A percentile compares a stretch with the other conserved stretches of the same genome.
phyloP scores from a whole-genome alignment of 2,113 vertebrate genomes.

The Cebus imitator region DNA sequence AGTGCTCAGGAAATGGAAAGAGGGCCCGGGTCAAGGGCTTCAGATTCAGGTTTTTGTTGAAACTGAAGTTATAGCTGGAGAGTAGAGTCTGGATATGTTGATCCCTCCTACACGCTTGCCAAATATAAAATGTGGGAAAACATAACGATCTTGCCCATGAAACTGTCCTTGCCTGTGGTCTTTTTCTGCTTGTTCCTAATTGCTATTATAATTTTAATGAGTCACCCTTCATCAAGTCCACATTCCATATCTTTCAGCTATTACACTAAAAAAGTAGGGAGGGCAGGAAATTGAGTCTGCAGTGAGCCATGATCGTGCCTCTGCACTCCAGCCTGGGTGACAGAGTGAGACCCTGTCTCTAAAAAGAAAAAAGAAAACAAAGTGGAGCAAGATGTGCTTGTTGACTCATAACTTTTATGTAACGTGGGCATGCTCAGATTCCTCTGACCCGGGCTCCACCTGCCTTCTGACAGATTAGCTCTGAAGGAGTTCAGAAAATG shows the following conservation, averaged over 20 bases:
- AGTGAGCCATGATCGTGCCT: too few relatives aligned
- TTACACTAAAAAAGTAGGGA: slow-evolving; percentile 46
- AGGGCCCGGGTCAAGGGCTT: background rate
- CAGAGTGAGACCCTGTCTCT: too few relatives aligned
- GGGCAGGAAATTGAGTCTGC: too few relatives aligned
- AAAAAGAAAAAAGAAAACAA: background rate
- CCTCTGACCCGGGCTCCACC: slow-evolving; percentile 71
- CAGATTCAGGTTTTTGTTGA: slow-evolving; percentile 30
- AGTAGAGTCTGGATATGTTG: background rate
- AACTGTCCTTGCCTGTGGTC: slow-evolving; percentile 74
- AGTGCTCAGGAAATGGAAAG: background rate
- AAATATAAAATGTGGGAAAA: slow-evolving; percentile 64
- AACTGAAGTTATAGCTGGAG: background rate
- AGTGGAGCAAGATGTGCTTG: slow-evolving; percentile 54
- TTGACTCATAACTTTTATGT: slow-evolving; percentile 69
- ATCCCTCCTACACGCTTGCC: slow-evolving; percentile 27
- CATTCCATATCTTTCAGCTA: slow-evolving; percentile 74
- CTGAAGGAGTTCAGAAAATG: background rate
- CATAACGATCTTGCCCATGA: slow-evolving; percentile 13
- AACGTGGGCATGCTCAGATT: slow-evolving; percentile 72
- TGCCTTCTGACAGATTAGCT: slow-evolving; percentile 65
- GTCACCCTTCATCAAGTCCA: slow-evolving; percentile 72
- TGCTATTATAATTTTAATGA: slow-evolving; percentile 80
- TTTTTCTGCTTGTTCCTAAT: slow-evolving; percentile 80
- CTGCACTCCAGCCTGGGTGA: too few relatives aligned